Evolutionary conservation across 2,113 vertebrate species (phyloP).

Genomic region (Siphamia tubifer): DNA sequence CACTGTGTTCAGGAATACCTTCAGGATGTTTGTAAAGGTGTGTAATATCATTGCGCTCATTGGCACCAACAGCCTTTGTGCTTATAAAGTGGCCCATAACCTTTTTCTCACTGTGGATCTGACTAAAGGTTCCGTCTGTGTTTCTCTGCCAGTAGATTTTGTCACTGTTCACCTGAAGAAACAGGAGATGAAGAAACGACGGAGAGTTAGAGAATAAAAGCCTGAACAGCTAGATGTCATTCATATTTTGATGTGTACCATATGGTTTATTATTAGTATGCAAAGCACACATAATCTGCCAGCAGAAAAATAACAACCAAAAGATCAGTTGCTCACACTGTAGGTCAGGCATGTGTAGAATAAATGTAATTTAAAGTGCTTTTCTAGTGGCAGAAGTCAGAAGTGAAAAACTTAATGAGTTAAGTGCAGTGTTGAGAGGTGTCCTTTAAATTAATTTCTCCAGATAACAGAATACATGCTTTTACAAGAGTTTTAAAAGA

Average conservation of each 20-base stretch:
- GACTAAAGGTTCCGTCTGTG: constrained; percentile 79
- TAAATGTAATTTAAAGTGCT: neutral
- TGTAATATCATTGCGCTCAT: constrained; percentile 82
- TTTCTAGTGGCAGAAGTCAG: too few species aligned
- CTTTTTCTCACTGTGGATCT: constrained; percentile 83
- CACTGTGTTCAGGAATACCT: constrained; percentile 49
- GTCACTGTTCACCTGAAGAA: constrained; percentile 89
- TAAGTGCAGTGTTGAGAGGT: too few species aligned
- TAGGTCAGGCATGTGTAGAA: neutral
- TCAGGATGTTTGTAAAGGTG: constrained; percentile 83
- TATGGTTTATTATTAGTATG: constrained; percentile 2
- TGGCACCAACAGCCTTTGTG: constrained; percentile 87
- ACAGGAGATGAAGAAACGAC: neutral
- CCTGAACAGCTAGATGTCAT: neutral
- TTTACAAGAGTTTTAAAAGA: too few species aligned
- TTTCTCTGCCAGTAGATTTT: constrained; percentile 89
- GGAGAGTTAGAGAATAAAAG: neutral
- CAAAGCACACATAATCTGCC: neutral
- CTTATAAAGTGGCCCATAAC: constrained; percentile 83
- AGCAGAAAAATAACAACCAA: neutral
- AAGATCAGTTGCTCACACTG: neutral
- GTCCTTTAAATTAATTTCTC: too few species aligned
- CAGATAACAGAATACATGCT: too few species aligned
- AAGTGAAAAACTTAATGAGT: too few species aligned
- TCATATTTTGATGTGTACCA: neutral